Evolutionary conservation across 2,888 invertebrate species (phyloP).

Genomic region (Antheraea yamamai): DNA sequence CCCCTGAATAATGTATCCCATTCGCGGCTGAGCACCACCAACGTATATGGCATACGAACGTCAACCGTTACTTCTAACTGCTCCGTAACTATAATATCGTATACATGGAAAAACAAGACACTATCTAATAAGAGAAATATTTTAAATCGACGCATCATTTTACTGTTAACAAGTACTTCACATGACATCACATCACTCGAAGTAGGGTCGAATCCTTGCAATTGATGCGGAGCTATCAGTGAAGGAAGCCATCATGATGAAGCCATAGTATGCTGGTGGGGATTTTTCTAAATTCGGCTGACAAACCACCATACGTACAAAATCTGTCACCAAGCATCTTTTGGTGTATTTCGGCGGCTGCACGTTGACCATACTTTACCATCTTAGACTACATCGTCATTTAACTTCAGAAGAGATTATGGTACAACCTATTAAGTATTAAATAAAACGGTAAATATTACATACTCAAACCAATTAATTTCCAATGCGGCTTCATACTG

Average conservation of each 20-base stretch:
- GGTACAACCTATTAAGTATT: too few species aligned
- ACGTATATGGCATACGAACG: slow-evolving; percentile 72
- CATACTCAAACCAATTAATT: background rate
- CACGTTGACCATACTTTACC: too few species aligned
- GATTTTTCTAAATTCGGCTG: too few species aligned
- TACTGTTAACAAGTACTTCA: background rate
- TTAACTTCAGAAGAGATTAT: too few species aligned
- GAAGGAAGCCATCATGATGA: too few species aligned
- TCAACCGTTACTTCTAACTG: slow-evolving; percentile 74
- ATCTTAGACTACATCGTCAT: too few species aligned
- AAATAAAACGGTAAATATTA: background rate
- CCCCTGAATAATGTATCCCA: slow-evolving; percentile 79
- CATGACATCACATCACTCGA: background rate
- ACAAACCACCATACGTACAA: too few species aligned
- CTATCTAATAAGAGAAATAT: background rate
- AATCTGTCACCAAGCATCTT: too few species aligned
- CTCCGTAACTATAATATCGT: slow-evolving; percentile 39
- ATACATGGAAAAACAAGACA: background rate
- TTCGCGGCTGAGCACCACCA: slow-evolving; percentile 66
- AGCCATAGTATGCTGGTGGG: too few species aligned
- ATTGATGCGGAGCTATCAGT: too few species aligned
- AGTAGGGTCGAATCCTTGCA: too few species aligned
- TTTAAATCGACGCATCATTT: background rate
- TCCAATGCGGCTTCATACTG: background rate
- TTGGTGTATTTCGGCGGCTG: too few species aligned